A percentile compares a stretch with the other conserved stretches of the same genome.
Conservation (phyloP, 92 coral and sea anemone species). For the Umimayanthus kanabou region DNA sequence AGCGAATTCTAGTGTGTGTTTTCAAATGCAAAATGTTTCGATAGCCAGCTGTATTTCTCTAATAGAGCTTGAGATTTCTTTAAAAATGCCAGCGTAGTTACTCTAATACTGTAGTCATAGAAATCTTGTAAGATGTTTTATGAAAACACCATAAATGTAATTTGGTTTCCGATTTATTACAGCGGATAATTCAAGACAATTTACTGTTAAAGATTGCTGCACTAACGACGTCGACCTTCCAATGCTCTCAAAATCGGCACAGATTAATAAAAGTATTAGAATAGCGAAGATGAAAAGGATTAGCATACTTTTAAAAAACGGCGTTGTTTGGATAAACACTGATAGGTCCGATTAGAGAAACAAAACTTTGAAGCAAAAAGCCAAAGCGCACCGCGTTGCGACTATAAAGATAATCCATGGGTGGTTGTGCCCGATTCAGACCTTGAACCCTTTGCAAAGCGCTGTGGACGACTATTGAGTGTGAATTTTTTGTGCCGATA, state of each 20-base stretch:
- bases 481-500: too few relatives aligned
- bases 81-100: neutral
- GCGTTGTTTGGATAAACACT: neutral
- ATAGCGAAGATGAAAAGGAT: neutral
- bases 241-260: neutral
- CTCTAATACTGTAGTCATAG: neutral
- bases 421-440: too few relatives aligned
- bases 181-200: neutral
- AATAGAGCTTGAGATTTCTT: too few relatives aligned
- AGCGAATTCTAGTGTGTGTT: neutral
- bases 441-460: too few relatives aligned
- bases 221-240: neutral
- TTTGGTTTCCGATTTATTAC: neutral
- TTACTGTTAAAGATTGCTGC: neutral
- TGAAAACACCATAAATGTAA: neutral
- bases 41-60: neutral
- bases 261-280: neutral
- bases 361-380: too few relatives aligned
- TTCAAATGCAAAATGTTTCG: neutral
- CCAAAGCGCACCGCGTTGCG: too few relatives aligned
- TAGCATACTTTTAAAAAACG: neutral
- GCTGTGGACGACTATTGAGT: neutral
- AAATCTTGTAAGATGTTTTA: neutral
- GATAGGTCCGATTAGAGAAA: neutral
- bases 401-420: too few relatives aligned